Conservation (phyloP, 2,888 invertebrate genomes). For the Mesoligia furuncula region DNA sequence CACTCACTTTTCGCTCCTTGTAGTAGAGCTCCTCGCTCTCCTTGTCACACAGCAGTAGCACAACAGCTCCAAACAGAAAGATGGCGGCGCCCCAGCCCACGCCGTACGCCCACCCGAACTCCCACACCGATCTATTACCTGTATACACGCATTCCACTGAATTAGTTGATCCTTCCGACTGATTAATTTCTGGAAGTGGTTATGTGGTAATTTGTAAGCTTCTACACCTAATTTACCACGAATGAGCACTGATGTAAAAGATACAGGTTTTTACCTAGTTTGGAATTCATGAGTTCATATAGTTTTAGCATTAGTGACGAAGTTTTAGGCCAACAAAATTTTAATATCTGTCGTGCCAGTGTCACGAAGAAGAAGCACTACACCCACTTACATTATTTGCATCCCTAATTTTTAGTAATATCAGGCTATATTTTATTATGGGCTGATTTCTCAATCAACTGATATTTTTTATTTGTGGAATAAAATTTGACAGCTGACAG, state of each 20-base stretch:
- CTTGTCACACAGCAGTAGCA: slow-evolving; percentile 98
- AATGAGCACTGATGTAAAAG: neutral
- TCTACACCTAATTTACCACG: neutral
- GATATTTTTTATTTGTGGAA: too few relatives aligned
- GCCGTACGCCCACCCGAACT: slow-evolving; percentile 99
- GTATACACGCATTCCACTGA: slow-evolving; percentile 39
- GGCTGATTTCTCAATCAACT: too few relatives aligned
- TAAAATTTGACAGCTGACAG: too few relatives aligned
- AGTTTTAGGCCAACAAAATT: neutral
- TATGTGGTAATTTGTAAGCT: neutral
- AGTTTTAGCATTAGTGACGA: neutral
- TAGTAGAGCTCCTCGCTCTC: slow-evolving; percentile 99
- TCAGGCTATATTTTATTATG: neutral
- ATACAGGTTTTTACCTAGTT: neutral
- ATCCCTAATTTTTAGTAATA: neutral
- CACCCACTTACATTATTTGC: neutral
- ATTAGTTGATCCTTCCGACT: neutral
- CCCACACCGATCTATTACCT: slow-evolving; percentile 98
- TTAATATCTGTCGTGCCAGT: neutral
- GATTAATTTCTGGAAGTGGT: neutral
- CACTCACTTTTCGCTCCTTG: slow-evolving; percentile 97
- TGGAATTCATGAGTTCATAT: neutral
- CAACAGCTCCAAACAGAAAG: slow-evolving; percentile 98
- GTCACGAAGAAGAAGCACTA: neutral
- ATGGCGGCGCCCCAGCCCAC: slow-evolving; percentile 99